A percentile compares a stretch with the other conserved stretches of the same genome.
Evolutionary conservation across 2,888 invertebrate genomes (phyloP).

Genomic region (Drosophila colorata): DNA sequence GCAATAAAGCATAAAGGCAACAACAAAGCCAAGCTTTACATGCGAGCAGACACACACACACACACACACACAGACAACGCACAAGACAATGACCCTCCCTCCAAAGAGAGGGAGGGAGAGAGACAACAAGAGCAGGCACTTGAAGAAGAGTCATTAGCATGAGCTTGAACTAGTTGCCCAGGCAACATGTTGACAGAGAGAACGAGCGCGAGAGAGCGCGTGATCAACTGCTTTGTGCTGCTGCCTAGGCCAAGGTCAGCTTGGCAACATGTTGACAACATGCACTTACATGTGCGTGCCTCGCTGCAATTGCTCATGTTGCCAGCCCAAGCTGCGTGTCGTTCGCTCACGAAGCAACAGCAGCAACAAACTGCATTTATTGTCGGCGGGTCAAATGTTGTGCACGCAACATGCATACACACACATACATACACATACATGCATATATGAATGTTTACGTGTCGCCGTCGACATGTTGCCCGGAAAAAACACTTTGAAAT

Average conservation of each 20-base stretch:
- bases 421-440: not conserved
- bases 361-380: conserved; percentile 24
- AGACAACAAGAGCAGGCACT: conserved; percentile 11
- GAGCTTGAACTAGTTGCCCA: conserved; percentile 52
- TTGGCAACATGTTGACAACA: conserved; percentile 70
- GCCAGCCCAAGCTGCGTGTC: conserved; percentile 40
- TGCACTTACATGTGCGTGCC: conserved; percentile 36
- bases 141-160: conserved; percentile 62
- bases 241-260: conserved; percentile 67
- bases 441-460: conserved; percentile 1
- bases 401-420: conserved; percentile 46
- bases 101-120: conserved; percentile 38
- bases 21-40: conserved; percentile 15
- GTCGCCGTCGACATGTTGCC: conserved; percentile 21
- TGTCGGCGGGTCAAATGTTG: conserved; percentile 61
- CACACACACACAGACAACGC: conserved; percentile 14
- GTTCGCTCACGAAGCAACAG: not conserved
- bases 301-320: conserved; percentile 57
- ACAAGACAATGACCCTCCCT: conserved; percentile 73
- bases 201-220: conserved; percentile 11
- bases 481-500: conserved; percentile 49
- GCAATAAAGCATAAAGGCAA: conserved; percentile 16
- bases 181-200: conserved; percentile 46
- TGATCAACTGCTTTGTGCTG: conserved; percentile 29
- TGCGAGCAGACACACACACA: conserved; percentile 16